Conservation (phyloP, 2,888 invertebrate genomes). For the Yponomeuta evonymella region DNA sequence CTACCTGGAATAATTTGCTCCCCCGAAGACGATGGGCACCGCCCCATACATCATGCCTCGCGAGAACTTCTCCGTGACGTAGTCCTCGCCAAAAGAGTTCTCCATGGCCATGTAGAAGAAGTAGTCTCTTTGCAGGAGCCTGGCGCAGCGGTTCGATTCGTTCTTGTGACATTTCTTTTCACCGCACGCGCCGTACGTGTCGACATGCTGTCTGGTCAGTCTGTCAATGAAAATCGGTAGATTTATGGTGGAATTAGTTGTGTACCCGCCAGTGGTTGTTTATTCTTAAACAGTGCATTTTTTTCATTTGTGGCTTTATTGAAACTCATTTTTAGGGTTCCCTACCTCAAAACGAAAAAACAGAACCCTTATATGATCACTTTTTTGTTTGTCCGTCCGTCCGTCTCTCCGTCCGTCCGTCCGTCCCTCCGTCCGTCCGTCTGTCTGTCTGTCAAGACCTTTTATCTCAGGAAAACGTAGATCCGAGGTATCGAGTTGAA, state of each 20-base stretch:
- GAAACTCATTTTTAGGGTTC: too few relatives aligned
- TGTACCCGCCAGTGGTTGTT: too few relatives aligned
- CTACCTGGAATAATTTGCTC: slow-evolving; percentile 50
- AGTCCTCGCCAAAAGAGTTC: slow-evolving; percentile 47
- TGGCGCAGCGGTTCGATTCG: slow-evolving; percentile 38
- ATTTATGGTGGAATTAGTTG: not conserved
- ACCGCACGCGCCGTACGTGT: slow-evolving; percentile 50
- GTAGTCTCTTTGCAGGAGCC: slow-evolving; percentile 48
- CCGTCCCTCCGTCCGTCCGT: too few relatives aligned
- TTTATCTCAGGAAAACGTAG: too few relatives aligned
- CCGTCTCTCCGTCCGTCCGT: too few relatives aligned
- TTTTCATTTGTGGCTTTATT: too few relatives aligned
- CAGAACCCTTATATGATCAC: too few relatives aligned
- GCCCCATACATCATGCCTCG: slow-evolving; percentile 40
- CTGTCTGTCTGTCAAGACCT: too few relatives aligned
- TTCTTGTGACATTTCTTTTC: slow-evolving; percentile 42
- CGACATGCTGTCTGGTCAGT: slow-evolving; percentile 34
- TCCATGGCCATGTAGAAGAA: slow-evolving; percentile 56
- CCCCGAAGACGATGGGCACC: slow-evolving; percentile 52
- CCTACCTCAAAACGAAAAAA: too few relatives aligned
- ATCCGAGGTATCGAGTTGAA: too few relatives aligned
- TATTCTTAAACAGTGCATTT: too few relatives aligned
- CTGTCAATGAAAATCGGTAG: not conserved
- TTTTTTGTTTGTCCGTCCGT: too few relatives aligned
- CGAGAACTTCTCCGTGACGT: slow-evolving; percentile 47